phyloP scores from a whole-genome alignment of 2,888 invertebrate genomes.

The Apodemia zela region DNA sequence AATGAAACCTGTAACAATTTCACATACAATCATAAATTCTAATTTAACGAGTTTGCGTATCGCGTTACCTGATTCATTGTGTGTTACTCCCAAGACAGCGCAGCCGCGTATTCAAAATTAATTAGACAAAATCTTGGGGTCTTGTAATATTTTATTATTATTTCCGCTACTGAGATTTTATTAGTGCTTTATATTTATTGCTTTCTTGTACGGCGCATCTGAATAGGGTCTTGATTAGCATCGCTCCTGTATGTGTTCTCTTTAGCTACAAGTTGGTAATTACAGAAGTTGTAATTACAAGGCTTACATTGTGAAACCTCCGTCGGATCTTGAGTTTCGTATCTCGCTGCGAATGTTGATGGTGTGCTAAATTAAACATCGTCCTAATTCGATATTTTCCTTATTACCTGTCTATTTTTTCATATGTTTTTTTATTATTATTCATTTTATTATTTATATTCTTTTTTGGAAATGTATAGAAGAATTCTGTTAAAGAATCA shows the following conservation, averaged over 20 bases:
- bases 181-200: conserved; percentile 73
- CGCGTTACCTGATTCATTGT: conserved; percentile 75
- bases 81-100: conserved; percentile 74
- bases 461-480: too few relatives aligned
- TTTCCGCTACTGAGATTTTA: conserved; percentile 73
- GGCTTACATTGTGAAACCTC: conserved; percentile 60
- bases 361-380: conserved; percentile 76
- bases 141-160: conserved; percentile 79
- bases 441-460: background rate
- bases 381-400: conserved; percentile 53
- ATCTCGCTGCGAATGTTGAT: conserved; percentile 61
- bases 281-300: conserved; percentile 74
- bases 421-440: background rate
- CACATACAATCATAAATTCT: conserved; percentile 80
- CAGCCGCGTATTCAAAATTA: conserved; percentile 77
- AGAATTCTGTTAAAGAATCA: too few relatives aligned
- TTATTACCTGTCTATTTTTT: conserved; percentile 49
- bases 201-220: conserved; percentile 68
- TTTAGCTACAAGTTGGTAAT: conserved; percentile 66
- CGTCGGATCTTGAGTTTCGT: conserved; percentile 55
- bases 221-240: conserved; percentile 73
- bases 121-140: conserved; percentile 75
- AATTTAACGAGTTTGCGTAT: conserved; percentile 73
- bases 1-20: conserved; percentile 71
- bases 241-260: conserved; percentile 55